Conservation (phyloP, 1,140 invertebrate genomes). For the Laodelphax striatellus region DNA sequence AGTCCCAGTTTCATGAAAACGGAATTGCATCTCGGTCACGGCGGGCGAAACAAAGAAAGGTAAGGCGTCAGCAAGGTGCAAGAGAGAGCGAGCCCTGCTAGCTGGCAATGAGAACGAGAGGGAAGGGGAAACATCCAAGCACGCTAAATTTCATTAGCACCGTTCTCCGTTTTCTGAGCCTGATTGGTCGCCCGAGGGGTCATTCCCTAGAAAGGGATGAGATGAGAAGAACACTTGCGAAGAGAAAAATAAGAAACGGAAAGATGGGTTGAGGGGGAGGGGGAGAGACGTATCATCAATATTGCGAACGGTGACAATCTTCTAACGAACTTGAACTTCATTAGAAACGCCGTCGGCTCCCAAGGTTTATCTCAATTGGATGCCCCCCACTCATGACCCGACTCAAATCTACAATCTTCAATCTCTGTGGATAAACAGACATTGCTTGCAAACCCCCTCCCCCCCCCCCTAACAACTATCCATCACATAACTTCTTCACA, state of each 20-base stretch:
- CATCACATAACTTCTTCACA: too few species aligned
- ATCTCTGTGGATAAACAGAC: too few species aligned
- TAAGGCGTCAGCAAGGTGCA: neutral
- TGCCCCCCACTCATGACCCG: too few species aligned
- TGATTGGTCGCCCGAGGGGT: constrained; percentile 1
- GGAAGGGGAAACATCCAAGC: neutral
- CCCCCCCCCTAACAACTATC: too few species aligned
- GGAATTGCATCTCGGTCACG: too few species aligned
- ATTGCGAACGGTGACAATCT: neutral
- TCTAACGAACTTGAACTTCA: neutral
- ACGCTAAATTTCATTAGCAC: constrained; percentile 10
- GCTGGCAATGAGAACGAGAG: neutral
- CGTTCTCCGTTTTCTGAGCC: neutral
- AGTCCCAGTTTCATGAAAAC: too few species aligned
- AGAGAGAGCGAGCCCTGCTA: neutral
- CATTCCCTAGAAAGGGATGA: neutral
- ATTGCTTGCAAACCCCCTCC: too few species aligned
- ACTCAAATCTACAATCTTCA: too few species aligned
- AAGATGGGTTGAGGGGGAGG: neutral
- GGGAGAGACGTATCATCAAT: constrained; percentile 4
- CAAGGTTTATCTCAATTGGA: too few species aligned
- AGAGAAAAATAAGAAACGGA: neutral
- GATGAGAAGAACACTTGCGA: neutral
- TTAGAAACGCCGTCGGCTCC: neutral
- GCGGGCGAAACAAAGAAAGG: too few species aligned